Evolutionary conservation across 2,797 vertebrate species (phyloP).

Genomic region (Pelobates cultripes): DNA sequence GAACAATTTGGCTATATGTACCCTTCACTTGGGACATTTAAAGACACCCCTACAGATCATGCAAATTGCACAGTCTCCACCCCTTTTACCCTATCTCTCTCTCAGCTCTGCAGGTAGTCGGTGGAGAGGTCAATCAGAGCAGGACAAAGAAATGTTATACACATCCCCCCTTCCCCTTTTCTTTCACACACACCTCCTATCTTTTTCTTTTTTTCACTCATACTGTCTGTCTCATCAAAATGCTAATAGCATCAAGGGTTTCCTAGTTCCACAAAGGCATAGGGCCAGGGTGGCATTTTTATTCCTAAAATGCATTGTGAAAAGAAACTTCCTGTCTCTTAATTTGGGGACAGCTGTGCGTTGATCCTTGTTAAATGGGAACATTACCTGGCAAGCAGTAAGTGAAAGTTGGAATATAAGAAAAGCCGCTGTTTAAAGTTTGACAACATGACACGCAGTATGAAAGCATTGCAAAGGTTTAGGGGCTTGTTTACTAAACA

Average conservation of each 20-base stretch:
- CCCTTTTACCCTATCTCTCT: constrained; percentile 17
- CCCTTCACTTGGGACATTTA: constrained; percentile 31
- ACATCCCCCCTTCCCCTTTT: constrained; percentile 29
- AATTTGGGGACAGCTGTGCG: constrained; percentile 12
- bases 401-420: constrained; percentile 6
- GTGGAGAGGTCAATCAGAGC: constrained; percentile 38
- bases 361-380: constrained; percentile 20
- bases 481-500: too few relatives aligned
- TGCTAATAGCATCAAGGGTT: constrained; percentile 48
- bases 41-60: constrained; percentile 24
- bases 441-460: too few relatives aligned
- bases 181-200: constrained; percentile 47
- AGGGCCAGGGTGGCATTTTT: constrained; percentile 40
- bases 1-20: constrained; percentile 8
- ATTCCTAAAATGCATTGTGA: constrained; percentile 40
- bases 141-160: constrained; percentile 32
- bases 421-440: too few relatives aligned
- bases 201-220: constrained; percentile 36
- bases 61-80: constrained; percentile 38
- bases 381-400: constrained; percentile 30
- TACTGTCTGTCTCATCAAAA: constrained; percentile 38
- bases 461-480: too few relatives aligned
- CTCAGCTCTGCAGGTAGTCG: constrained; percentile 32
- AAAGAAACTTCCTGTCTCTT: constrained; percentile 35
- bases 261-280: constrained; percentile 26